Evolutionary conservation across 2,888 invertebrate genomes (phyloP).

Genomic region (Heliconius erato): DNA sequence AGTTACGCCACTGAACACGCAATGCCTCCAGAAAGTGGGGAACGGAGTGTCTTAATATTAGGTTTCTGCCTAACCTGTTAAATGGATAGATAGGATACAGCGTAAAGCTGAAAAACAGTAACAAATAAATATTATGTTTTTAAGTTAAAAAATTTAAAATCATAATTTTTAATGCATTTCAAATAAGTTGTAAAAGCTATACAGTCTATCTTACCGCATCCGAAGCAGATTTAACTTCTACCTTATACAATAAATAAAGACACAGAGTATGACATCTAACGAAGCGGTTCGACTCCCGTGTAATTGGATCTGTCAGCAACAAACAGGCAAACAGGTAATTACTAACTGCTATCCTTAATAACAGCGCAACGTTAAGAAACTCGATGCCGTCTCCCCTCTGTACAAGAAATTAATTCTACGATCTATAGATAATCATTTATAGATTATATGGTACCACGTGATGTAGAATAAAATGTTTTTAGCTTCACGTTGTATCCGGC

Average conservation of each 20-base stretch:
- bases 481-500: no score
- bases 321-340: conserved; percentile 83
- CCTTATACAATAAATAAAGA: conserved; percentile 45
- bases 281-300: conserved; percentile 71
- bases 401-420: conserved; percentile 17
- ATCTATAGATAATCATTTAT: conserved; percentile 8
- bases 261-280: conserved; percentile 69
- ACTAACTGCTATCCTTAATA: conserved; percentile 76
- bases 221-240: not conserved
- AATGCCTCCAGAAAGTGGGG: no score
- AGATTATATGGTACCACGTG: not conserved
- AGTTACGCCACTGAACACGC: no score
- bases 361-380: conserved; percentile 66
- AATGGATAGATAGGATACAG: not conserved
- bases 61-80: not conserved
- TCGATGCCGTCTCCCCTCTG: conserved; percentile 60
- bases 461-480: no score
- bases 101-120: not conserved
- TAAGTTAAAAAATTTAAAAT: not conserved
- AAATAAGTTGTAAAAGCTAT: not conserved
- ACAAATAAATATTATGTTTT: not conserved
- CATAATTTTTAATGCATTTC: not conserved
- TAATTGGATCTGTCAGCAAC: conserved; percentile 83
- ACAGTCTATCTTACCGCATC: not conserved
- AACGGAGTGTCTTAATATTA: no score